phyloP scores from a whole-genome alignment of 2,888 invertebrate genomes.

The Pseudococcus viburni region DNA sequence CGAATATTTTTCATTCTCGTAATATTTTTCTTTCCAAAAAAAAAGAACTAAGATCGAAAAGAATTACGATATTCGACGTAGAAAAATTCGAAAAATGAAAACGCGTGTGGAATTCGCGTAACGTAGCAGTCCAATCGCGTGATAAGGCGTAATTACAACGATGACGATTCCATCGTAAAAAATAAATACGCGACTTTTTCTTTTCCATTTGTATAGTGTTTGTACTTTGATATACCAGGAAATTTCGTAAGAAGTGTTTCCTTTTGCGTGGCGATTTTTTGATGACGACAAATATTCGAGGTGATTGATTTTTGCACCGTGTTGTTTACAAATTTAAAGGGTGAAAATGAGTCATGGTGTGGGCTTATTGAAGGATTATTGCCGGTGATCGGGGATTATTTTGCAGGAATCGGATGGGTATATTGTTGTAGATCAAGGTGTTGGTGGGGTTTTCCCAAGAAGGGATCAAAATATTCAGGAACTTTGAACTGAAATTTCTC shows the following conservation, averaged over 20 bases:
- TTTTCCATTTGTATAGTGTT: neutral
- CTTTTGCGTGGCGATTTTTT: neutral
- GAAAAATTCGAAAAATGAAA: slow-evolving; percentile 21
- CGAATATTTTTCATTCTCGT: neutral
- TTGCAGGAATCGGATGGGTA: too few species aligned
- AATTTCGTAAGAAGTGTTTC: neutral
- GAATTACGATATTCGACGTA: slow-evolving; percentile 5
- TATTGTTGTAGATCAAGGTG: too few species aligned
- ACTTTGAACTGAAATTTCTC: too few species aligned
- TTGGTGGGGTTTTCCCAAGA: neutral
- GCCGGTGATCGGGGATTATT: too few species aligned
- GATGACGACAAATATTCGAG: neutral
- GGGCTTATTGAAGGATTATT: too few species aligned
- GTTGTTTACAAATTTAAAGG: neutral
- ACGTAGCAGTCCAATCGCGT: neutral
- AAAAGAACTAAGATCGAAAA: neutral
- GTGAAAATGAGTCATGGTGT: too few species aligned
- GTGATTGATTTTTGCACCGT: neutral
- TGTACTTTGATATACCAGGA: neutral
- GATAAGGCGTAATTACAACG: neutral
- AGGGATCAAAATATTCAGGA: neutral
- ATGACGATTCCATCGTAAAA: neutral
- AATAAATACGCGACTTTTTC: slow-evolving; percentile 8
- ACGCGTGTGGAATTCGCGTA: neutral
- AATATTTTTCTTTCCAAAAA: neutral